phyloP scores from a whole-genome alignment of 2,888 invertebrate genomes.

The Pherbina coryleti region DNA sequence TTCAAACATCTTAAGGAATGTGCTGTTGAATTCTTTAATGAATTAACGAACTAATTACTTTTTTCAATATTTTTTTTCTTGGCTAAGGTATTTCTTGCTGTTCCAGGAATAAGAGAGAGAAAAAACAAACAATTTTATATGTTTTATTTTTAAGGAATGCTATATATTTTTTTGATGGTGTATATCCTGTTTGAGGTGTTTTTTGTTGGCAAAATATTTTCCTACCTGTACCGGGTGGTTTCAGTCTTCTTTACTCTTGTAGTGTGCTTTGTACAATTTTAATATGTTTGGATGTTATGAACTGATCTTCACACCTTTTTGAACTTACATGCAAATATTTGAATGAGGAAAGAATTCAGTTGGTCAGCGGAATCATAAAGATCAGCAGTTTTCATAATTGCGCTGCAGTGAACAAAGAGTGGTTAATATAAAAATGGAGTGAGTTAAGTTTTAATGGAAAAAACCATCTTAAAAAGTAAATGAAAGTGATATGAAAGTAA shows the following conservation, averaged over 20 bases:
- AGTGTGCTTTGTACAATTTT: conserved; percentile 14
- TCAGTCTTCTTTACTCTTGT: conserved; percentile 41
- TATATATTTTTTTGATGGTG: background rate
- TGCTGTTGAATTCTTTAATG: conserved; percentile 43
- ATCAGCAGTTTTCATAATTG: background rate
- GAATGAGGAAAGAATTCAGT: background rate
- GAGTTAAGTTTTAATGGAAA: no score
- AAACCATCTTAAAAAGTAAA: no score
- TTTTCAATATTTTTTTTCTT: background rate
- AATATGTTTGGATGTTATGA: conserved; percentile 59
- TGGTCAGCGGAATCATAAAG: conserved; percentile 3
- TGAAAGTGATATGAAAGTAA: no score
- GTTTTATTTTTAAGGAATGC: background rate
- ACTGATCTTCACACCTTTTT: conserved; percentile 65
- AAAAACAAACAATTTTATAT: conserved; percentile 15
- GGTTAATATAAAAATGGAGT: no score
- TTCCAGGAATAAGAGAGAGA: conserved; percentile 10
- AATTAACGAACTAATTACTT: conserved; percentile 60
- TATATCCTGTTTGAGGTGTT: conserved; percentile 54
- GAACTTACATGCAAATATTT: background rate
- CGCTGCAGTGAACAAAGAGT: background rate
- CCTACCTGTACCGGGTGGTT: background rate
- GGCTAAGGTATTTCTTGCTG: background rate
- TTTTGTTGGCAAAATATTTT: conserved; percentile 64
- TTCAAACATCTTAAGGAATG: background rate